Evolutionary conservation across 1,140 invertebrate genomes (phyloP), one percentile per base, ranked within the genome.

Genomic region (Arctopsyche grandis): DNA sequence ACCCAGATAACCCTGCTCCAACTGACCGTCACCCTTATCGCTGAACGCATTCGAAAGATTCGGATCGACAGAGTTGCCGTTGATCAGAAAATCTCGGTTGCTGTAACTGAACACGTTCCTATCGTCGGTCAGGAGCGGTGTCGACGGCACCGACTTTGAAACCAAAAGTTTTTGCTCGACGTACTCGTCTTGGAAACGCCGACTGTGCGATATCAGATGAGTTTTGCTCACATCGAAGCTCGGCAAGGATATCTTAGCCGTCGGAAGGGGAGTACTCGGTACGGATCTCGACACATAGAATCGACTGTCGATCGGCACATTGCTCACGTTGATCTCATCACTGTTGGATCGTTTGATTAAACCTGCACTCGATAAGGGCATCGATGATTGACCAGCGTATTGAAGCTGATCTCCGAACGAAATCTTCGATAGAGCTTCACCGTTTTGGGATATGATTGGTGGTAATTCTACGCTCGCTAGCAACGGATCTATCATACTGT

Each of bases 101-200:
- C 90, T 91, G 83, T 91, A 92, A 58, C 89, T 90, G 83, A 92
- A 92, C 19, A 90, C 87, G 16, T 85, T 87, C 66, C 86, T 82
- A 26, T 88, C 88, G 79, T 88, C 86, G 0, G 85, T 87, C 38
- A 89, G 79, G 75, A 88, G 85, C 43, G 91, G 91, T 48, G 91
- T 93, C 1, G 91, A 91, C 66, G 91, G 91, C 85, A 92, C 91
- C 0, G 91, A 92, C 82, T 91, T 91, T 0, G 91, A 92, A 69
- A 88, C 89, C 81, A 83, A 87, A 19, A 84, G 75, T 81, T 46
- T 81, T 79, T 58, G 21, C 78, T 44, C n/a, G 12, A 7, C n/a
- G 56, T 82, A 44, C 12, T 79, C 48, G 5, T 70, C 48, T 43
- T 60, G 22, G 58, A 46, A 63, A 21, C 78, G 78, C 43, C 10